Base-by-base conservation (phyloP, 1,140 invertebrate species). In the Drosophila novamexicana region DNA sequence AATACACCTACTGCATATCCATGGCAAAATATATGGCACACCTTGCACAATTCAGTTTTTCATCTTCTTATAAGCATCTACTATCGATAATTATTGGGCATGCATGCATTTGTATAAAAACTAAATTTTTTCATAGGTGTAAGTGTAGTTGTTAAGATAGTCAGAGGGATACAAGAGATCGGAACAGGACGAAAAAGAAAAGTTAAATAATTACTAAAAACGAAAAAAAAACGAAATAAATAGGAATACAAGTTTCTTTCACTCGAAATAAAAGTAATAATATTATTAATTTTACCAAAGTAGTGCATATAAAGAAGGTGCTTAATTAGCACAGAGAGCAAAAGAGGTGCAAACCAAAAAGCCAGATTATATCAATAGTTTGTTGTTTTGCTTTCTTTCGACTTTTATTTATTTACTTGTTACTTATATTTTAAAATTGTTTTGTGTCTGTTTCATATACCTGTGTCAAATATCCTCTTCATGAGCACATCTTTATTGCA, bases 401-500 rank as follows among this genome's bases (percentile, higher is more conserved):
- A 63, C 54, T 37, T 56, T 68, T 74, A 10, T 32, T 73, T 61
- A 91, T 85, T 66, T 81, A 16, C 16, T 75, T 62, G 39, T 76
- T 61, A 57, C 80, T 79, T 67, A 32, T 68, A 69, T 52, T 64
- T 64, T 66, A 56, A 63, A 64, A 64, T 53, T 54, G 63, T 32
- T 62, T 65, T 14, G 75, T 44, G 9, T 64, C 47, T 53, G 42
- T 37, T 68, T 64, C 42, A 44, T 75, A 75, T 92, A 92, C 91
- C 91, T 92, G 69, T 78, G 62, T 83, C 68, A 79, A 92, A 82
- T 79, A 80, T 79, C 82, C 80, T 88, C 78, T 78, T 89, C 78
- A 92, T 77, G 65, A 91, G 62, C 74, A 89, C 85, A 76, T 92
- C 79, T 78, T 91, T 91, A 90, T 92, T 92, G 90, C 92, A 92